Base-by-base conservation (phyloP, 2,888 invertebrate genomes). In the Pristionchus arcanus region DNA sequence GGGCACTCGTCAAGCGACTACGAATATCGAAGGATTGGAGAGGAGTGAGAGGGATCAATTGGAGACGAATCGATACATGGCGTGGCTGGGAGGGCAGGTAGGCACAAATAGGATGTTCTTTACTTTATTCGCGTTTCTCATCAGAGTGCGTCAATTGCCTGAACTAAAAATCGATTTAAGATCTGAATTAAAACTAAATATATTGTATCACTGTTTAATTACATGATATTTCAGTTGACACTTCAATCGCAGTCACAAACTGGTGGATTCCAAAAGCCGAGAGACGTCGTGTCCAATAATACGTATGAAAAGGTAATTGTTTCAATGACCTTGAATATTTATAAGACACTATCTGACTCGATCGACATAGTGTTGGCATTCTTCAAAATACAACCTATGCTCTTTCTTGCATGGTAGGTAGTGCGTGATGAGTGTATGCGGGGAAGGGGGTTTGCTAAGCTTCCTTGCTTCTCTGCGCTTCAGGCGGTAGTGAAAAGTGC, bases 21-120 rank as follows among this genome's bases (percentile, higher is more conserved):
- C 92, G 21, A 49, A 89, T 49, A 91, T 94, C 55, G 91, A 92
- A 49, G 94, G 94, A 15, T 90, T 94, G 25, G 91, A 93, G 37
- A 88, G 92, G 71, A 92, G 91, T 1, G 91, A 90, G 34, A 90
- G 91, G 59, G 93, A 93, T 87, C 93, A 94, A 87, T 59, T 94
- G 81, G 93, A 94, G 85, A 92, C 92, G 16, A 94, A 94, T 83
- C 74, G 91, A 28, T 94, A 92, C 87, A 92, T 93, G 93, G 92
- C 93, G 21, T 94, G 94, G 94, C 87, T 94, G 25, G 94, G 94
- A 4, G 94, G 94, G 15, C 93, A 93, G 91, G 93, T 93, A 84
- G 21, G 34, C 42, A 42, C 3, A 42, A 5, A 3, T 42, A 13
- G 13, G 42, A 49, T 9, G 0, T 87, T 16, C n/a, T 85, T 5